Evolutionary conservation across 2,888 invertebrate genomes (phyloP).

Genomic region (Pollenia angustigena): DNA sequence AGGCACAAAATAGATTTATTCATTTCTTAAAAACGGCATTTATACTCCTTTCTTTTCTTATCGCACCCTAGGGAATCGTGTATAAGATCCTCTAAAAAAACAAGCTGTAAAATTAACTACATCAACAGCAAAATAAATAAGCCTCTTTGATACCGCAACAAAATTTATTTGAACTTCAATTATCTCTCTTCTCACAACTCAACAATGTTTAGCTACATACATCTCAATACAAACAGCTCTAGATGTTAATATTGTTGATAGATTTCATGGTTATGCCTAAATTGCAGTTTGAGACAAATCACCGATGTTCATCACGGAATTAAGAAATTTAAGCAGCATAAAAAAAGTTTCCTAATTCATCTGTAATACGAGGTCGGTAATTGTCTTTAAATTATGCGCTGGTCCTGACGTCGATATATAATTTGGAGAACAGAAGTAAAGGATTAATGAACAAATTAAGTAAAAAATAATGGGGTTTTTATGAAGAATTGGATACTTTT

Average conservation of each 20-base stretch:
- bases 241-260: background rate
- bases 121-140: conserved; percentile 35
- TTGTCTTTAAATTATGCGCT: conserved; percentile 92
- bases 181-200: background rate
- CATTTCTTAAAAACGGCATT: too few relatives aligned
- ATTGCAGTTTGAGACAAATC: conserved; percentile 86
- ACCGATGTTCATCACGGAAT: conserved; percentile 92
- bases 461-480: background rate
- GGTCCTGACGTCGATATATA: conserved; percentile 89
- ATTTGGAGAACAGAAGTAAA: conserved; percentile 86
- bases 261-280: conserved; percentile 91
- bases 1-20: too few relatives aligned
- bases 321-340: conserved; percentile 89
- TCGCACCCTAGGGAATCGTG: too few relatives aligned
- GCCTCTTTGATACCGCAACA: background rate
- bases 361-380: conserved; percentile 92
- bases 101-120: conserved; percentile 26
- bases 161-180: conserved; percentile 14
- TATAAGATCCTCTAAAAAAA: too few relatives aligned
- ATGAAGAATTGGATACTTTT: too few relatives aligned
- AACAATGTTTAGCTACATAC: conserved; percentile 40
- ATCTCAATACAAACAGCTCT: background rate
- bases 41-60: too few relatives aligned
- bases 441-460: background rate
- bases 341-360: conserved; percentile 93